Conservation (phyloP, 2,113 vertebrate species). For the Vulpes lagopus region DNA sequence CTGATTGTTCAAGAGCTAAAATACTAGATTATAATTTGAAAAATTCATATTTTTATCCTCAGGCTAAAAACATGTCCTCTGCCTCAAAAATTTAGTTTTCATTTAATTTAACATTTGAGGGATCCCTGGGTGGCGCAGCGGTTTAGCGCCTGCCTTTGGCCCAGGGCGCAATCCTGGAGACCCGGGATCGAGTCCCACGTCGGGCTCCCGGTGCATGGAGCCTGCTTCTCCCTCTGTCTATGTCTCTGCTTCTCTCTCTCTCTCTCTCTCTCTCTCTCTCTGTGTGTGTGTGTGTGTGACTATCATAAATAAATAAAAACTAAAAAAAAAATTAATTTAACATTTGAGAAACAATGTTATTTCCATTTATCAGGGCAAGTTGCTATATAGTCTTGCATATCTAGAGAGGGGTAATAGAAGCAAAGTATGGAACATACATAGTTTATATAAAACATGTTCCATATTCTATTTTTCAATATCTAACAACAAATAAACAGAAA, state of each 20-base stretch:
- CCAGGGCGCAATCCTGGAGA: too few species aligned
- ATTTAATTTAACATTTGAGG: background rate
- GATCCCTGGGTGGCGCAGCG: too few species aligned
- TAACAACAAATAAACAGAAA: conserved; percentile 14
- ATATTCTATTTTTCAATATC: conserved; percentile 1
- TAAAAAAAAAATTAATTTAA: too few species aligned
- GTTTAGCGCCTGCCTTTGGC: too few species aligned
- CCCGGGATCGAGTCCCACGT: too few species aligned
- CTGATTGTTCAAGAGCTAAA: background rate
- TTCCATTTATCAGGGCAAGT: background rate
- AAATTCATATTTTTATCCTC: conserved; percentile 17
- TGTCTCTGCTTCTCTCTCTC: too few species aligned
- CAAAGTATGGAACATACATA: background rate
- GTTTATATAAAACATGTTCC: background rate
- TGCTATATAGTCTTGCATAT: background rate
- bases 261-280: too few species aligned
- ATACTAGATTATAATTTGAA: conserved; percentile 25
- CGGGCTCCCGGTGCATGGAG: too few species aligned
- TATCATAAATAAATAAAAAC: too few species aligned
- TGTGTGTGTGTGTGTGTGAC: too few species aligned
- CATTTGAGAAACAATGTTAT: background rate
- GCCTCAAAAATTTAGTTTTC: background rate
- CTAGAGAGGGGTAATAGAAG: background rate
- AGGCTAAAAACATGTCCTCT: background rate
- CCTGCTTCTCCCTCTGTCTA: too few species aligned